These are phyloP conservation scores for Lasioglossum albipes DNA, from an alignment of 1,140 invertebrate species.

Conservation along the genomic window DNA sequence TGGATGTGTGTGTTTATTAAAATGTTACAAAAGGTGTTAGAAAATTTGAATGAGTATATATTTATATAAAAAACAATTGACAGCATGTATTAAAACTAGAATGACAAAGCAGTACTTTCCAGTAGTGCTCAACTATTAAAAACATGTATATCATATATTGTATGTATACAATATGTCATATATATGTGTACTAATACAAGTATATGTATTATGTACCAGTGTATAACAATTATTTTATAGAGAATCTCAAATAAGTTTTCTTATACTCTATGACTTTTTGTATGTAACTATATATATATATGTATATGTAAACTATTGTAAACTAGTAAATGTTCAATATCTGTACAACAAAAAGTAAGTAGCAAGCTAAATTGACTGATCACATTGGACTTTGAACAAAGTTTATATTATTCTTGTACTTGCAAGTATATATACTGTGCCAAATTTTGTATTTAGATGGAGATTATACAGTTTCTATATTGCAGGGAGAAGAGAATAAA, in stretches of 20 bases:
- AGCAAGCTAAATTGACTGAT: slow-evolving; percentile 38
- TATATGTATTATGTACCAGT: neutral
- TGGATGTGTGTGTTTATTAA: neutral
- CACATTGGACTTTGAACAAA: slow-evolving; percentile 2
- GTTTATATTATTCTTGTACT: slow-evolving; percentile 24
- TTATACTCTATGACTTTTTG: neutral
- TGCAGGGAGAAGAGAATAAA: neutral
- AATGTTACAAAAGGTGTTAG: slow-evolving; percentile 10
- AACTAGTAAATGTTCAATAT: slow-evolving; percentile 10
- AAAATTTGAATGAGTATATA: slow-evolving; percentile 18
- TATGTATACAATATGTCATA: too few species aligned
- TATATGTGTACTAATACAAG: neutral
- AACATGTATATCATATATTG: slow-evolving; percentile 8
- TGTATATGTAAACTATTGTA: neutral
- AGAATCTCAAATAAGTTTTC: neutral
- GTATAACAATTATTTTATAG: slow-evolving; percentile 41
- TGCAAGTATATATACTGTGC: slow-evolving; percentile 41
- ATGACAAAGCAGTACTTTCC: slow-evolving; percentile 1
- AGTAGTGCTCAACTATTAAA: slow-evolving; percentile 33
- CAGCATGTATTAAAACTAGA: neutral
- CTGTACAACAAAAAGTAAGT: slow-evolving; percentile 11
- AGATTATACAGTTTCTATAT: slow-evolving; percentile 3
- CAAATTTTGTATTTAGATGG: slow-evolving; percentile 47
- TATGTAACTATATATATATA: neutral
- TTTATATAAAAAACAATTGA: slow-evolving; percentile 32